Evolutionary conservation across 2,888 invertebrate genomes (phyloP).

Genomic region (Gandaritis pyraliata): DNA sequence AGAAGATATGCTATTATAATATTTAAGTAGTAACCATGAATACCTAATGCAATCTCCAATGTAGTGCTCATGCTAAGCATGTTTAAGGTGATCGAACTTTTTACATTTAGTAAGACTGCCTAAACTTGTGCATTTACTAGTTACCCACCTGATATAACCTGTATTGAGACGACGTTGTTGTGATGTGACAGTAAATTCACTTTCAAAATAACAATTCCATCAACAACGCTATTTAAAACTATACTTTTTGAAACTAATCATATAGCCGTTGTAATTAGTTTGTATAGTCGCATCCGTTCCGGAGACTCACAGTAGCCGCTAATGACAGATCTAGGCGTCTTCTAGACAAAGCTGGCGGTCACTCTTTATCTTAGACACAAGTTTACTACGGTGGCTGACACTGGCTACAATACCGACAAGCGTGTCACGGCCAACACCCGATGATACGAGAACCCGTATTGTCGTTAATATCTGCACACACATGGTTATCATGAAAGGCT

Average conservation of each 20-base stretch:
- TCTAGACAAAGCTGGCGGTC: slow-evolving; percentile 30
- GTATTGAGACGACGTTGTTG: too few relatives aligned
- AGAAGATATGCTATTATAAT: too few relatives aligned
- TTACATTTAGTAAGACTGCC: too few relatives aligned
- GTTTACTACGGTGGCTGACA: slow-evolving; percentile 9
- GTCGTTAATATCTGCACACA: slow-evolving; percentile 33
- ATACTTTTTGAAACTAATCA: not conserved
- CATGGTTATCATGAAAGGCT: slow-evolving; percentile 39
- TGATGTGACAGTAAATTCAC: too few relatives aligned
- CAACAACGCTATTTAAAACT: too few relatives aligned
- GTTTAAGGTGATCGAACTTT: too few relatives aligned
- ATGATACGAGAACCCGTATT: slow-evolving; percentile 25
- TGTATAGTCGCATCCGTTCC: slow-evolving; percentile 32
- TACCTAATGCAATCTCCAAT: too few relatives aligned
- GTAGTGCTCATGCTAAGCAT: too few relatives aligned
- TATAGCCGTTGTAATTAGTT: slow-evolving; percentile 20
- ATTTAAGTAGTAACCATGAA: too few relatives aligned
- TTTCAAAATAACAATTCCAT: too few relatives aligned
- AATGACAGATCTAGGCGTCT: slow-evolving; percentile 28
- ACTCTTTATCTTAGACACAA: slow-evolving; percentile 27
- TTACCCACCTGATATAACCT: too few relatives aligned
- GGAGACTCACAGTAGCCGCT: slow-evolving; percentile 20
- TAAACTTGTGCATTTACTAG: too few relatives aligned
- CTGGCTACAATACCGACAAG: slow-evolving; percentile 23
- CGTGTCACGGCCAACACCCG: slow-evolving; percentile 31